These are phyloP conservation scores for Cotesia congregata DNA, from an alignment of 2,888 invertebrate species.

Conservation along the genomic window DNA sequence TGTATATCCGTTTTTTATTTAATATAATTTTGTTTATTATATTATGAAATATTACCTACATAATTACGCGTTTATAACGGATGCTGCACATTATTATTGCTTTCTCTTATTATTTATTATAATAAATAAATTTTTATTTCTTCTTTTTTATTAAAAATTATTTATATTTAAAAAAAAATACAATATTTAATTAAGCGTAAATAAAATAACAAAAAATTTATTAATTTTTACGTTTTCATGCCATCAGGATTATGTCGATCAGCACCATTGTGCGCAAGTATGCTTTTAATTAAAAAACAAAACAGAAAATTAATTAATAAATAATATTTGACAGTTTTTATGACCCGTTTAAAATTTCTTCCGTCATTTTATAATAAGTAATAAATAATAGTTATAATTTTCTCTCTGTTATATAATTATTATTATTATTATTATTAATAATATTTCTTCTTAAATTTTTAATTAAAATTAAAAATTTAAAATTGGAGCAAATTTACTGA, in stretches of 20 bases:
- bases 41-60: not conserved
- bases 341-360: constrained; percentile 49
- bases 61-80: not conserved
- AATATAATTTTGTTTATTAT: not conserved
- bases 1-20: not conserved
- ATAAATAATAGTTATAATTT: not conserved
- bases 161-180: too few species aligned
- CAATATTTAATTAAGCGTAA: too few species aligned
- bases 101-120: not conserved
- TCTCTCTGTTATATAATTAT: constrained; percentile 11
- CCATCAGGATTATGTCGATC: constrained; percentile 72
- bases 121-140: too few species aligned
- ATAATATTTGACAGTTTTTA: constrained; percentile 65
- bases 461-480: not conserved
- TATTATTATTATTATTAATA: constrained; percentile 9
- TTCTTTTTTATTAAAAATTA: too few species aligned
- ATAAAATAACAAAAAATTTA: too few species aligned
- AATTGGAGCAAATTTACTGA: too few species aligned
- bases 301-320: constrained; percentile 3
- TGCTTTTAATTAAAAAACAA: constrained; percentile 44
- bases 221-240: constrained; percentile 57
- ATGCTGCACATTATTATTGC: not conserved
- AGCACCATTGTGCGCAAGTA: constrained; percentile 72
- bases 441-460: constrained; percentile 14
- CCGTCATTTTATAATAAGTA: not conserved